Conservation (phyloP, 2,888 invertebrate genomes). For the Drosophila leonis region DNA sequence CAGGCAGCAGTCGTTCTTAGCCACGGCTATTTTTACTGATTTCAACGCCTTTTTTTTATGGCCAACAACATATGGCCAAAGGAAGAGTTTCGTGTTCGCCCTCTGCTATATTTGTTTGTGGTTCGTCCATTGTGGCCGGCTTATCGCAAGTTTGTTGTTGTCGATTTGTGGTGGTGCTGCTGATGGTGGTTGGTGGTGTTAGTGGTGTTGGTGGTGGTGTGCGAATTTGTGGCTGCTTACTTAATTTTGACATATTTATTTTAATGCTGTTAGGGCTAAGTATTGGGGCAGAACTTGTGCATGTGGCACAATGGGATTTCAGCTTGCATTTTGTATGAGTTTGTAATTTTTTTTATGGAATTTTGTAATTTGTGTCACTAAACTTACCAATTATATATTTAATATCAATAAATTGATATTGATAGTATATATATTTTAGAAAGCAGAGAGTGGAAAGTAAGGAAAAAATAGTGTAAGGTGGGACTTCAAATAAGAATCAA, state of each 20-base stretch:
- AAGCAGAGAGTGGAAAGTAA: not conserved
- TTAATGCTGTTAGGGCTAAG: slow-evolving; percentile 55
- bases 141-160: slow-evolving; percentile 55
- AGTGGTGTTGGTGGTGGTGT: slow-evolving; percentile 32
- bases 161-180: slow-evolving; percentile 13
- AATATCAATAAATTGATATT: too few relatives aligned
- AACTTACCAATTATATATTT: too few relatives aligned
- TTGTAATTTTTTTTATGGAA: not conserved
- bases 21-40: slow-evolving; percentile 62
- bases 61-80: slow-evolving; percentile 33
- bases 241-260: slow-evolving; percentile 82
- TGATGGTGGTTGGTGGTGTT: slow-evolving; percentile 15
- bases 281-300: slow-evolving; percentile 20
- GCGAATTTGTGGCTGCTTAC: slow-evolving; percentile 68
- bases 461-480: not conserved
- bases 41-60: slow-evolving; percentile 76
- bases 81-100: slow-evolving; percentile 33
- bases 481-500: not conserved
- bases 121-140: slow-evolving; percentile 40
- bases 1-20: slow-evolving; percentile 28
- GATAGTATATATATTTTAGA: too few relatives aligned
- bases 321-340: too few relatives aligned
- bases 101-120: slow-evolving; percentile 21
- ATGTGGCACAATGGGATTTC: not conserved
- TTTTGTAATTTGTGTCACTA: not conserved